phyloP scores from a whole-genome alignment of 2,888 invertebrate genomes.

The Schizotus pectinicornis region DNA sequence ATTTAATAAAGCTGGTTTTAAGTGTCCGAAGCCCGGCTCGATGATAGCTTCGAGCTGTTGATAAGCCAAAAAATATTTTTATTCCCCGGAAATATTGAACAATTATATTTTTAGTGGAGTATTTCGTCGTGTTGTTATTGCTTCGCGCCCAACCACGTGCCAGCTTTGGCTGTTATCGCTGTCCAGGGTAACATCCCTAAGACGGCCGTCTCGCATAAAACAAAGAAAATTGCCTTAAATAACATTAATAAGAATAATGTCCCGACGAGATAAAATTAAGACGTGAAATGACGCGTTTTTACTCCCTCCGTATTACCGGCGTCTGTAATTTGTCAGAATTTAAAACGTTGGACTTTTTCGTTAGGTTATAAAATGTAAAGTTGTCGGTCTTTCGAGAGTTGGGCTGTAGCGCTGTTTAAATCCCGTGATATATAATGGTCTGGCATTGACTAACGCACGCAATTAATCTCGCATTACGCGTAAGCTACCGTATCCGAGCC shows the following conservation, averaged over 20 bases:
- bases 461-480: constrained; percentile 55
- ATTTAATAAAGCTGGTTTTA: too few relatives aligned
- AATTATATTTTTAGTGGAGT: constrained; percentile 4
- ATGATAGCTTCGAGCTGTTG: neutral
- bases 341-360: constrained; percentile 32
- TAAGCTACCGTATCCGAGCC: constrained; percentile 35
- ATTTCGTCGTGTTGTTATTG: neutral
- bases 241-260: constrained; percentile 29
- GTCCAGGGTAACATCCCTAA: constrained; percentile 10
- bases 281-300: constrained; percentile 29
- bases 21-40: too few relatives aligned
- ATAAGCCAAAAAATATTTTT: constrained; percentile 1
- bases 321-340: constrained; percentile 39
- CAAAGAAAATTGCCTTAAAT: constrained; percentile 21
- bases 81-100: constrained; percentile 1
- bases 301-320: constrained; percentile 14
- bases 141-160: neutral
- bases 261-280: constrained; percentile 30
- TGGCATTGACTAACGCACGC: constrained; percentile 54
- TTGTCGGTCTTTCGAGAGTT: constrained; percentile 26
- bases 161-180: neutral
- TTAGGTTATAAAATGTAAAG: constrained; percentile 29
- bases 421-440: constrained; percentile 51
- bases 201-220: constrained; percentile 11
- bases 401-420: constrained; percentile 37